Conservation (phyloP, 2,113 vertebrate genomes). For the Pseudorasbora parva region DNA sequence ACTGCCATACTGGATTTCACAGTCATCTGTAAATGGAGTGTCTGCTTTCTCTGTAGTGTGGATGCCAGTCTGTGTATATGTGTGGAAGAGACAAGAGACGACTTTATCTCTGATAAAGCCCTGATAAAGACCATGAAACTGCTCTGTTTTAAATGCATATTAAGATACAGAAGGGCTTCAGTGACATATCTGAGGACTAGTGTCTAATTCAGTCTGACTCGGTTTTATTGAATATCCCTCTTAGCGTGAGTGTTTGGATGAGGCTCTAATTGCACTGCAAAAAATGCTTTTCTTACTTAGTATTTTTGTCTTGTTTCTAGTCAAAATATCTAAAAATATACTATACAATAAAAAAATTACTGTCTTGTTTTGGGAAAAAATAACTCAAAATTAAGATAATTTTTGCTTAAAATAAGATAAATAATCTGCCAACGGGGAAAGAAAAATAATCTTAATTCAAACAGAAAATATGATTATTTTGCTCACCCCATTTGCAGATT, state of each 20-base stretch:
- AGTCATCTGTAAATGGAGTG: neutral
- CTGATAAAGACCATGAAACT: neutral
- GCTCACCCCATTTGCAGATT: too few species aligned
- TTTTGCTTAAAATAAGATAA: too few species aligned
- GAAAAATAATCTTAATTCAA: too few species aligned
- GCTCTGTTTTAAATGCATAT: neutral
- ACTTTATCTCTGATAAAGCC: neutral
- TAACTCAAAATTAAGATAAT: too few species aligned
- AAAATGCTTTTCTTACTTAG: too few species aligned
- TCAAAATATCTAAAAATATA: too few species aligned
- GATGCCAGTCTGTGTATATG: neutral
- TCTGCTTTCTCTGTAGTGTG: neutral
- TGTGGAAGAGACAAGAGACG: neutral
- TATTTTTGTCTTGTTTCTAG: too few species aligned
- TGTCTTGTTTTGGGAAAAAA: too few species aligned
- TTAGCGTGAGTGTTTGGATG: neutral
- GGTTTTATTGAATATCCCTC: neutral
- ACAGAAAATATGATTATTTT: too few species aligned
- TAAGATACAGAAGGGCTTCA: neutral
- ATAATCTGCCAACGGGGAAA: too few species aligned
- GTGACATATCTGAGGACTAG: neutral
- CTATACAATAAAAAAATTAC: too few species aligned
- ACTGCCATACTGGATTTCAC: neutral
- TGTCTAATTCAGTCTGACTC: neutral
- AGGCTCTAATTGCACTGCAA: too few species aligned